These are phyloP conservation scores for Hepsetus odoe DNA, from an alignment of 2,113 vertebrate genomes.

Conservation along the genomic window DNA sequence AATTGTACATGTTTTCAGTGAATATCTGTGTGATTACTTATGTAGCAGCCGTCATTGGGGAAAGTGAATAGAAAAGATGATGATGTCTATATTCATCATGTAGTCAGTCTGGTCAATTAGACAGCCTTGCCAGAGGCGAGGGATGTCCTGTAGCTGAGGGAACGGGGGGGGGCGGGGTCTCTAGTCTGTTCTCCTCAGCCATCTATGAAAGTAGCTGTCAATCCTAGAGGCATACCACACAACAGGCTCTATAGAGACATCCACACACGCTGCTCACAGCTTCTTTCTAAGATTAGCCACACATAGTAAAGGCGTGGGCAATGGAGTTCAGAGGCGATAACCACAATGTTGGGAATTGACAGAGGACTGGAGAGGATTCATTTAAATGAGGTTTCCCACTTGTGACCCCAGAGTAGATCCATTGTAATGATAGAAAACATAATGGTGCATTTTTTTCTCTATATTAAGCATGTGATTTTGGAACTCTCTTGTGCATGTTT, in stretches of 20 bases:
- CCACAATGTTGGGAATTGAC: too few species aligned
- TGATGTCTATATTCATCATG: constrained; percentile 47
- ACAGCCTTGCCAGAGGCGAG: constrained; percentile 9
- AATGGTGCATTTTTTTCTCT: too few species aligned
- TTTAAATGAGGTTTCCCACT: too few species aligned
- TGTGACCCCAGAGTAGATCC: too few species aligned
- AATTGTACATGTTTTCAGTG: neutral
- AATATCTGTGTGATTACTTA: constrained; percentile 19
- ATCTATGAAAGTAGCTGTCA: constrained; percentile 35
- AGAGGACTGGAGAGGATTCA: too few species aligned
- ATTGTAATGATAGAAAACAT: too few species aligned
- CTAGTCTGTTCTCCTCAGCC: neutral
- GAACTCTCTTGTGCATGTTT: too few species aligned
- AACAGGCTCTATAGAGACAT: neutral
- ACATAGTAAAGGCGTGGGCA: too few species aligned
- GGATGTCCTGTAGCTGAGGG: constrained; percentile 22
- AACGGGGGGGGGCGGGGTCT: constrained; percentile 1
- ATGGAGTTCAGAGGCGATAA: too few species aligned
- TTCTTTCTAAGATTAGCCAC: neutral
- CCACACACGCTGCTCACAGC: neutral
- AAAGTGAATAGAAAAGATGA: constrained; percentile 30
- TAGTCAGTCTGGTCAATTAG: constrained; percentile 43
- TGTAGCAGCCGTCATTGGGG: constrained; percentile 35
- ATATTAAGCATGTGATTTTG: too few species aligned
- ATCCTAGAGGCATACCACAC: constrained; percentile 14